Evolutionary conservation across 2,888 invertebrate species (phyloP), one percentile per base, ranked within the genome.

Genomic region (Bruchidius siliquastri): DNA sequence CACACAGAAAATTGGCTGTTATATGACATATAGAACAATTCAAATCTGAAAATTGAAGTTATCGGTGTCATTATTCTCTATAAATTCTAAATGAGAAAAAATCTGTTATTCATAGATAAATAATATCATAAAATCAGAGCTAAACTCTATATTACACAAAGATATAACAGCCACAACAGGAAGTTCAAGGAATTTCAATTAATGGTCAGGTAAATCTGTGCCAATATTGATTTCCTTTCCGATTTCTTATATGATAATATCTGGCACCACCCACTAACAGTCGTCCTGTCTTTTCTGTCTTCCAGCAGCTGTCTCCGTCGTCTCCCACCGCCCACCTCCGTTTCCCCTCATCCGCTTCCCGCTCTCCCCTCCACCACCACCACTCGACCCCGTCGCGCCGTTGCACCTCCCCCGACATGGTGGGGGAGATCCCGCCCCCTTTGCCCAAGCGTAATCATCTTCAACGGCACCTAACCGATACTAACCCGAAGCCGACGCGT

Each of bases 391-490:
- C 74, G 79, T 79, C 71, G 80, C 68, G 21, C 8, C 21, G 22
- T 21, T 21, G 68, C 22, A 68, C 76, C 73, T 81, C 79, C 73
- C 82, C 81, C 72, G 79, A 79, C 69, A 80, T 81, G 66, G 66
- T 20, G 21, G 67, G 67, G 21, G 85, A 85, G 69, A 85, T 83
- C 74, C 89, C 89, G 75, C 90, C 90, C 22, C 90, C 90, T 49
- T 82, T 89, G 76, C 90, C 90, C 67, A 89, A 89, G 83, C 85
- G 89, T 75, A 89, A 89, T 83, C 87, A 77, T 26, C 76, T 73
- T 20, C 70, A 69, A 66, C 20, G 74, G 73, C 73, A 70, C 72
- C 72, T 74, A 49, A 49, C 49, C 49, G 73, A 49, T 49, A 49
- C 49, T 49, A 49, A 49, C 49, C 49, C 49, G 49, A 49, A 49